phyloP scores from a whole-genome alignment of 35 echinoderm and acorn worm genomes.

The Lytechinus pictus region DNA sequence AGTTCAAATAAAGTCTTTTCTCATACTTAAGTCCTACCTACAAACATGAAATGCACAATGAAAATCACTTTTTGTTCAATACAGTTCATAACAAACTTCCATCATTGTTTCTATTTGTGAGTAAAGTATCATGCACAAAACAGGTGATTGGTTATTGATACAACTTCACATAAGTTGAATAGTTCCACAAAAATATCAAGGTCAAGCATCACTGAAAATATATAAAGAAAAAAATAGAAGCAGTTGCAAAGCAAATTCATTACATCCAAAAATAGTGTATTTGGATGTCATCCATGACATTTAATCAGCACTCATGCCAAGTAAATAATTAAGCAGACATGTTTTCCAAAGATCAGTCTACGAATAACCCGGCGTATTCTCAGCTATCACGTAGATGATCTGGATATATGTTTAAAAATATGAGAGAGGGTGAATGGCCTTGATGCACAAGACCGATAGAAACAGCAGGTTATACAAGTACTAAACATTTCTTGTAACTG shows the following conservation, averaged over 20 bases:
- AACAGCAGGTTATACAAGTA: not conserved
- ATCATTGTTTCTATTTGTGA: too few relatives aligned
- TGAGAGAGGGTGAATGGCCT: not conserved
- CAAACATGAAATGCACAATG: too few relatives aligned
- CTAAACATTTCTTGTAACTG: not conserved
- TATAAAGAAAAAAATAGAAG: not conserved
- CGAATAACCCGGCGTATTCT: not conserved
- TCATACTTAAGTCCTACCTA: too few relatives aligned
- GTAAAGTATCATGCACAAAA: too few relatives aligned
- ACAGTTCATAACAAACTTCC: too few relatives aligned
- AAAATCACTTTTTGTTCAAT: too few relatives aligned
- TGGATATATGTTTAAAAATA: not conserved
- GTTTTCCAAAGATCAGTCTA: not conserved
- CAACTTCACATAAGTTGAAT: not conserved
- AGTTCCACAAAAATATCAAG: not conserved
- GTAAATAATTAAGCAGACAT: not conserved
- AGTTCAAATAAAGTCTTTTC: too few relatives aligned
- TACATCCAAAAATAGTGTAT: not conserved
- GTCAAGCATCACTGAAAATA: not conserved
- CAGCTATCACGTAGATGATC: not conserved
- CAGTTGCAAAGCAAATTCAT: not conserved
- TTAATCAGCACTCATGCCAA: not conserved
- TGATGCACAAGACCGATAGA: not conserved
- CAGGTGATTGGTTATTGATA: too few relatives aligned
- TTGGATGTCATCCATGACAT: not conserved